Percentiles rank a stretch among this genome's conserved stretches.
phyloP scores from a whole-genome alignment of 2,888 invertebrate genomes.

The Agriopis marginaria region DNA sequence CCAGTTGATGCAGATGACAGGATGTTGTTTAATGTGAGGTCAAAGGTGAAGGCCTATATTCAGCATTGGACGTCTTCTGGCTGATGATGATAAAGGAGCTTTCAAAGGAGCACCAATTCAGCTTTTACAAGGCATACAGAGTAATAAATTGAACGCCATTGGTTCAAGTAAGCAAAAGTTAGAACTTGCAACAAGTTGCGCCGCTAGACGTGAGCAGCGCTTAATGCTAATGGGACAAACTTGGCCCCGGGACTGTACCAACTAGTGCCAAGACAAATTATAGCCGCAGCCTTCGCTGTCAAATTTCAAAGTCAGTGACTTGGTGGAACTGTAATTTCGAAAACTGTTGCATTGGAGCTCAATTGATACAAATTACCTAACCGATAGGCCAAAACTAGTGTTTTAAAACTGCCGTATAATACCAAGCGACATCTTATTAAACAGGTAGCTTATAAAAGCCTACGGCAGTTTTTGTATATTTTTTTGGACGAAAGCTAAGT shows the following conservation, averaged over 20 bases:
- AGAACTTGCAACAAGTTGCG: conserved; percentile 70
- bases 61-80: too few species aligned
- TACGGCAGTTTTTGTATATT: too few species aligned
- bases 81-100: too few species aligned
- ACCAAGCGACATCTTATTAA: too few species aligned
- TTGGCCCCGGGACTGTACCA: conserved; percentile 53
- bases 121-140: not conserved
- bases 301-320: conserved; percentile 41
- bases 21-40: too few species aligned
- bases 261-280: conserved; percentile 50
- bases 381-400: too few species aligned
- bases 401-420: too few species aligned
- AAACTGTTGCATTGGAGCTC: conserved; percentile 21
- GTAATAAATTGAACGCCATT: conserved; percentile 56
- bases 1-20: too few species aligned
- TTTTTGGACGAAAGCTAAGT: too few species aligned
- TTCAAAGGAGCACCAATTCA: not conserved
- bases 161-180: conserved; percentile 49
- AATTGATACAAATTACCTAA: conserved; percentile 9
- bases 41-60: too few species aligned
- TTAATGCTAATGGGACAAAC: conserved; percentile 66
- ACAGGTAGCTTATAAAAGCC: too few species aligned
- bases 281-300: conserved; percentile 42
- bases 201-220: conserved; percentile 54
- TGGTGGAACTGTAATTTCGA: conserved; percentile 33